Evolutionary conservation across 2,888 invertebrate genomes (phyloP), one percentile per base, ranked within the genome.

Genomic region (Lasioglossum leucozonium): DNA sequence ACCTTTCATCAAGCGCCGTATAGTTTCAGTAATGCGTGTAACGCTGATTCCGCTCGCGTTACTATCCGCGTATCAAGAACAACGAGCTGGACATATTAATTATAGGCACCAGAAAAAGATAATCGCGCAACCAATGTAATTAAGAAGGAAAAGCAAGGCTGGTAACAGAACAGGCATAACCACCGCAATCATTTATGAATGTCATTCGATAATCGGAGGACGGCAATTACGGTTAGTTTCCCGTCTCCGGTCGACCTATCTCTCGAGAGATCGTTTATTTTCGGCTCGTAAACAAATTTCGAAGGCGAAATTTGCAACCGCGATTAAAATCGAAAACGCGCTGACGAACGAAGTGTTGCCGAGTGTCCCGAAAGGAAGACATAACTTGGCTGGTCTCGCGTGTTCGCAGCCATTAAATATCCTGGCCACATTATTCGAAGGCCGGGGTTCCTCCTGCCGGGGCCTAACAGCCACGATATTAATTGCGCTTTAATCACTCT

Each of bases 401-500:
- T 55, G 55, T 55, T 55, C 55, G 22, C 55, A 55, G 55, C 55
- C n/a, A 55, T n/a, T 55, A 55, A n/a, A 55, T n/a, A 55, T 55
- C 11, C 55, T 11, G 4, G n/a, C 11, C 55, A 4, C 55, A 4
- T 55, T 55, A 55, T 55, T 55, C 55, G 55, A 55, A 55, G n/a
- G 55, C n/a, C n/a, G n/a, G n/a, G 55, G 55, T 55, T 55, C 55
- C 37, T 18, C 18, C 30, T 44, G n/a, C 30, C 22, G 6, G 22
- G 4, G n/a, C 42, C 18, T 22, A 42, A 44, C 42, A 55, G 18
- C 6, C 18, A n/a, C 10, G 16, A 13, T 42, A 69, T 75, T 30
- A 79, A 79, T 74, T n/a, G 30, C 67, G 11, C 30, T 69, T 11
- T 30, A 65, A 30, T n/a, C 30, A 55, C 30, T 51, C 51, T 6